Evolutionary conservation across 1,140 invertebrate genomes (phyloP).

Genomic region (Drosophila nasuta): DNA sequence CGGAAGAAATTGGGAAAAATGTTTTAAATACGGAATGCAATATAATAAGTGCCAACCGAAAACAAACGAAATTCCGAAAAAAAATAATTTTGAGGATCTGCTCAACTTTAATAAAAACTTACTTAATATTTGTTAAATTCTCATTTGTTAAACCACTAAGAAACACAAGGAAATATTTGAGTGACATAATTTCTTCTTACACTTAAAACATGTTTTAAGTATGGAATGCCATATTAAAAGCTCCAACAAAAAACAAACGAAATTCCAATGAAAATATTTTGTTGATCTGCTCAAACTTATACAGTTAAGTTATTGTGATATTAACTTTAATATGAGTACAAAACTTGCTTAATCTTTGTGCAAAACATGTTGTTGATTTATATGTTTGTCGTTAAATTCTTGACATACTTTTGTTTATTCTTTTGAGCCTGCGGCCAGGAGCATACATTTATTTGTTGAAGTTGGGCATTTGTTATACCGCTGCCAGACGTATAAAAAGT

Average conservation of each 20-base stretch:
- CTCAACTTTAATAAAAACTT: too few species aligned
- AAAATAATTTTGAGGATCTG: too few species aligned
- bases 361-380: conserved; percentile 35
- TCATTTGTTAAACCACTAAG: too few species aligned
- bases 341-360: conserved; percentile 52
- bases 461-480: conserved; percentile 37
- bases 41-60: too few species aligned
- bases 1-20: too few species aligned
- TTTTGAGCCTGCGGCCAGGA: conserved; percentile 8
- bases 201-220: too few species aligned
- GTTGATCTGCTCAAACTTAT: background rate
- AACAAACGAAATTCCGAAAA: too few species aligned
- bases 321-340: background rate
- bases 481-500: conserved; percentile 62
- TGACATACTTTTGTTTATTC: conserved; percentile 52
- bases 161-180: too few species aligned
- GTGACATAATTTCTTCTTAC: too few species aligned
- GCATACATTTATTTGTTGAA: conserved; percentile 26
- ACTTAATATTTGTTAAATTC: too few species aligned
- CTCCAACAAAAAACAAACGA: background rate
- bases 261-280: conserved; percentile 2
- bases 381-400: conserved; percentile 63
- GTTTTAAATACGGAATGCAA: too few species aligned
- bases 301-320: conserved; percentile 8
- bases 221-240: too few species aligned